Evolutionary conservation across 2,888 invertebrate species (phyloP), one percentile per base, ranked within the genome.

Genomic region (Conchocele bisecta): DNA sequence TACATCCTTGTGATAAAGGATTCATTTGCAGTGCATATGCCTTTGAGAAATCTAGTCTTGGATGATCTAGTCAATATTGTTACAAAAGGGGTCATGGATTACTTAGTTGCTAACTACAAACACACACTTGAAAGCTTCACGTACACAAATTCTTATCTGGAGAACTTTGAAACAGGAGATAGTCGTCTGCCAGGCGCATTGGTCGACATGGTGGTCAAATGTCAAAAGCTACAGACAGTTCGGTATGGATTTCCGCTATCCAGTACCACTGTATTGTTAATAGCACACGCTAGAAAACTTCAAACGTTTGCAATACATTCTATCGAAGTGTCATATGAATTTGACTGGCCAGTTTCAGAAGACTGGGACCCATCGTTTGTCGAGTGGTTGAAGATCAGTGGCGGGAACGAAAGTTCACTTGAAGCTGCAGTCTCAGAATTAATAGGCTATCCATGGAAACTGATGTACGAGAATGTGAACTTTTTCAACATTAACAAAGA

Each of bases 41-140:
- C 83, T 2, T 61, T 83, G n/a, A 33, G 79, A 22, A 67, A 60
- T 17, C 67, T 83, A 6, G 69, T 81, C 9, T 61, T 83, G 11
- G 82, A 82, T 67, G 82, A 82, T 61, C 70, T 83, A 39, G 82
- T 79, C 13, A 83, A 83, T 51, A 79, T 82, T 56, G 79, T 83
- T 5, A 83, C 83, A 2, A 82, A 81, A 63, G 83, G 82, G 9
- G 77, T 83, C 15, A 63, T 83, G 31, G 83, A 83, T 56, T 77
- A 81, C 46, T 65, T 83, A 1, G 65, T 75, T 9, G 54, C 58
- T n/a, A 61, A 59, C 41, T 83, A 80, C 44, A 60, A 69, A 24
- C 41, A 70, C n/a, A 72, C 80, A 15, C 51, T 83, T 9, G 69
- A 80, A 44, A 60, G 65, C 26, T 83, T 83, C 48, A 80, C 79